Conservation (phyloP, 1,140 invertebrate genomes). For the Lepidurus apus region DNA sequence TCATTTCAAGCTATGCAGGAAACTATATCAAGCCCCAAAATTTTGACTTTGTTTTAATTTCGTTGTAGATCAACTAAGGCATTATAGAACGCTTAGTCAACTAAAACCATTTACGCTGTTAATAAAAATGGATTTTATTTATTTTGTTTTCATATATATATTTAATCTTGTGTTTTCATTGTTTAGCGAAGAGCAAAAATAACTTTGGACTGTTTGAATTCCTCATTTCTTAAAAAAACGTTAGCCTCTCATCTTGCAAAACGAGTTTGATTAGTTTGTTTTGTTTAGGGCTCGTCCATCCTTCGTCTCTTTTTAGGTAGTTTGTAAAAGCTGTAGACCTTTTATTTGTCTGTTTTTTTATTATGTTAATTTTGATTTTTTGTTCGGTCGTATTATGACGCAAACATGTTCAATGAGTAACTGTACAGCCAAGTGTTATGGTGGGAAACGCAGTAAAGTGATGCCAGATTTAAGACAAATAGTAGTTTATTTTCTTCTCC, state of each 20-base stretch:
- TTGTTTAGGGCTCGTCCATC: neutral
- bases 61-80: neutral
- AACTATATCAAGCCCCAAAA: neutral
- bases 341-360: neutral
- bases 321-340: neutral
- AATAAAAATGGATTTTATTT: no score
- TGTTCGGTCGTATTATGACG: neutral
- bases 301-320: neutral
- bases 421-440: neutral
- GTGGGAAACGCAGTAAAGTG: neutral
- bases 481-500: neutral
- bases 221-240: no score
- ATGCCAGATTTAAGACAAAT: conserved; percentile 16
- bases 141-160: no score
- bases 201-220: no score
- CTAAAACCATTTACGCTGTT: neutral
- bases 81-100: conserved; percentile 22
- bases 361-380: no score
- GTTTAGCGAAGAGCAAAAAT: no score
- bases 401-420: neutral
- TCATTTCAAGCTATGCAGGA: conserved; percentile 7
- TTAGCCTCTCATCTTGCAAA: neutral
- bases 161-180: no score
- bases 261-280: neutral
- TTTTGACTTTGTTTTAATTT: neutral